A percentile compares a stretch with the other conserved stretches of the same genome.
These are phyloP conservation scores for Nymphalis polychloros DNA, from an alignment of 2,888 invertebrate species.

Conservation along the genomic window DNA sequence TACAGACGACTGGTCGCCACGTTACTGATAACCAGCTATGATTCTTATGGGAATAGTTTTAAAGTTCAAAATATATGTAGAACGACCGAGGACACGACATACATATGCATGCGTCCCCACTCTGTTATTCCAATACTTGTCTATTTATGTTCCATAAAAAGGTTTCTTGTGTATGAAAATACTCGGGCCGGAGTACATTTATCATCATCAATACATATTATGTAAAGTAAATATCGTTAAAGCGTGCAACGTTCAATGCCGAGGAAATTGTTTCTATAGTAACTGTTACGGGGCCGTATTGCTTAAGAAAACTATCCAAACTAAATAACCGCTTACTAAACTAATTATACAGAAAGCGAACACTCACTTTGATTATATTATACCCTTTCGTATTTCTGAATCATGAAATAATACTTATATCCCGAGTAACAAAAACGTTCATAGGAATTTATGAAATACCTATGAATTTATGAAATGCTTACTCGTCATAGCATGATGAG, in stretches of 20 bases:
- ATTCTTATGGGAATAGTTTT: background rate
- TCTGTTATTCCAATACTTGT: constrained; percentile 38
- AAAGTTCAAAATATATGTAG: constrained; percentile 23
- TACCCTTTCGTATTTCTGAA: too few species aligned
- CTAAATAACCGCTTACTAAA: too few species aligned
- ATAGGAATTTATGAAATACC: too few species aligned
- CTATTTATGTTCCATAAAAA: constrained; percentile 41
- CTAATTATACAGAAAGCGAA: too few species aligned
- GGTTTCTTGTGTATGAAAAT: constrained; percentile 40
- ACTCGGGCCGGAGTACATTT: constrained; percentile 32
- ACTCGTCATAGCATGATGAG: too few species aligned
- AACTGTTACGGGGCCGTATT: background rate
- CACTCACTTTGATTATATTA: too few species aligned
- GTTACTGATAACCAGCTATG: constrained; percentile 10
- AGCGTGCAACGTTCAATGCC: background rate
- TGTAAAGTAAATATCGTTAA: constrained; percentile 16
- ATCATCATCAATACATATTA: constrained; percentile 39
- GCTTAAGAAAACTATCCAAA: background rate
- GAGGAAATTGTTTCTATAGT: background rate
- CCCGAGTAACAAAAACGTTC: too few species aligned
- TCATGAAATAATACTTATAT: too few species aligned
- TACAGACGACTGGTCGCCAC: constrained; percentile 9
- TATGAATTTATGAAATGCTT: too few species aligned
- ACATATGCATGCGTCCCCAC: constrained; percentile 39
- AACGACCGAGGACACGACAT: constrained; percentile 11